These are phyloP conservation scores for Stenopsyche tienmushanensis DNA, from an alignment of 1,140 invertebrate genomes.

Conservation along the genomic window DNA sequence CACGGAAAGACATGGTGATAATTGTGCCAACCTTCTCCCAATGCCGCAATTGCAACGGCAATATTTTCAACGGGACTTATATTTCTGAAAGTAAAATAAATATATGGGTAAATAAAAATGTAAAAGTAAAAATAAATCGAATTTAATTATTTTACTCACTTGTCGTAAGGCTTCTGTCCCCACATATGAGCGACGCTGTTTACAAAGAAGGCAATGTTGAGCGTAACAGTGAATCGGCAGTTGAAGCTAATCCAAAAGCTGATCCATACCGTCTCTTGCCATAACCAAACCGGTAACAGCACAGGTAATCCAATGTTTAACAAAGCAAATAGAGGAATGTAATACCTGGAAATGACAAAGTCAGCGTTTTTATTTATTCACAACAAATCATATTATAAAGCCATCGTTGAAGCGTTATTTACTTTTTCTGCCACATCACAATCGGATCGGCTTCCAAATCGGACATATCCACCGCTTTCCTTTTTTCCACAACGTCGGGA, in stretches of 20 bases:
- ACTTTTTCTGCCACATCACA: slow-evolving; percentile 82
- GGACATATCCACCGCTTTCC: slow-evolving; percentile 74
- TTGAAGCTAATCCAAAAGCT: slow-evolving; percentile 85
- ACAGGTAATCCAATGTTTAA: slow-evolving; percentile 80
- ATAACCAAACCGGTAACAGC: slow-evolving; percentile 74
- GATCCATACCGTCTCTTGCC: slow-evolving; percentile 76
- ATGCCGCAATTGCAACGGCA: slow-evolving; percentile 66
- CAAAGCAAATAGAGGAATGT: slow-evolving; percentile 74
- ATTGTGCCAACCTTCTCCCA: slow-evolving; percentile 91
- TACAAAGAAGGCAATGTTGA: slow-evolving; percentile 91
- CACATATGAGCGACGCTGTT: slow-evolving; percentile 91
- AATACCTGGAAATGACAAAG: slow-evolving; percentile 56
- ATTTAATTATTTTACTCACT: slow-evolving; percentile 53
- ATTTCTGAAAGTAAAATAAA: slow-evolving; percentile 52
- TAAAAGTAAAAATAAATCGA: neutral
- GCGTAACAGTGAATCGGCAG: slow-evolving; percentile 75
- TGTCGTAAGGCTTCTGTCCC: slow-evolving; percentile 87
- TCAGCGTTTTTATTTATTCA: too few species aligned
- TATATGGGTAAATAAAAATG: slow-evolving; percentile 3
- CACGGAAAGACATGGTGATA: slow-evolving; percentile 92
- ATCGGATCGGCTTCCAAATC: slow-evolving; percentile 85
- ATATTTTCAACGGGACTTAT: slow-evolving; percentile 74
- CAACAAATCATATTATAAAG: too few species aligned
- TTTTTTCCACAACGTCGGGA: slow-evolving; percentile 74
- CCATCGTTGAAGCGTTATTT: slow-evolving; percentile 19